Evolutionary conservation across 2,797 vertebrate genomes (phyloP), one percentile per base, ranked within the genome.

Genomic region (Gymnothorax javanicus): DNA sequence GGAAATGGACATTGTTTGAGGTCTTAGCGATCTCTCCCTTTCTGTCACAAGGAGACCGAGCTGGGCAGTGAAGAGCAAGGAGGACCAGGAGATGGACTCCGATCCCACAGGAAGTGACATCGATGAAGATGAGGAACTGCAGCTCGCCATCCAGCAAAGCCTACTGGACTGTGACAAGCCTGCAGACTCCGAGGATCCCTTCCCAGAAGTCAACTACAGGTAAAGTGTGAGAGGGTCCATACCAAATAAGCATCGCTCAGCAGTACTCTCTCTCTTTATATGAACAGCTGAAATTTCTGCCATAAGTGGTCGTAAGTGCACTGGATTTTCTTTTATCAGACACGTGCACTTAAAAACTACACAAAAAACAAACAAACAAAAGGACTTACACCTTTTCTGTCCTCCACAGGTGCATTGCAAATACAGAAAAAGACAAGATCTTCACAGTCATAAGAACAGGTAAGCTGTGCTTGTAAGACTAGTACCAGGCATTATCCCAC

Each of bases 131-230:
- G 93, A 95, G 71, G 92, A 88, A 0, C 92, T 93, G 69, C 98
- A 99, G 88, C 92, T 87, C 88, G 95, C 96, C 93, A 98, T 99
- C 85, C 95, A 98, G 17, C 96, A 97, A 92, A 99, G 98, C 90
- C 93, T 99, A 86, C 91, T 93, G 88, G 96, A 96, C 15, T 89
- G 88, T 83, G 94, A 85, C 89, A 95, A 93, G 83, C 94, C 57
- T 75, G 89, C 33, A 2, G 75, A 84, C 81, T 7, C 52, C 9
- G 92, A 50, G 57, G 92, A 91, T 57, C 54, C 86, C 9, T 20
- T 73, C 2, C 86, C 81, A 57, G 90, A 50, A 58, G 89, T 88
- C 17, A 71, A 60, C 27, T 33, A 75, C 87, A 91, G 90, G 92
- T 93, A 86, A 11, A 84, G 1, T 58, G 52, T 11, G 23, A 20